Percentiles rank a stretch among this genome's conserved stretches.
Conservation (phyloP, 2,113 vertebrate genomes). For the chimpanzee (Pan troglodytes) region DNA sequence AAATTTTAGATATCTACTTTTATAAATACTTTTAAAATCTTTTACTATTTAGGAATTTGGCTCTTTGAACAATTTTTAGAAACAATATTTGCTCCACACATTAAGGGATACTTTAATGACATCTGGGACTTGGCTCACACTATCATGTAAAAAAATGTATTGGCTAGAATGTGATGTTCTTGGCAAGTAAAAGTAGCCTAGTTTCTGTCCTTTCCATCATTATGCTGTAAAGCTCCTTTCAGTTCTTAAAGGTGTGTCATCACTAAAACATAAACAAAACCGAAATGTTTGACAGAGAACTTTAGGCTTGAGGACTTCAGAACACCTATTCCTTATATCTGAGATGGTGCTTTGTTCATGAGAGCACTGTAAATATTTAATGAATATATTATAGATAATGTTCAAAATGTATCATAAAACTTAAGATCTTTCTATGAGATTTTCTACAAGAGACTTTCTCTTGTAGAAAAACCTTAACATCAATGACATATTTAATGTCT, state of each 20-base stretch:
- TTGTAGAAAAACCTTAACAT: neutral
- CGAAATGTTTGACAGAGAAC: neutral
- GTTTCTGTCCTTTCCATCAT: slow-evolving; percentile 25
- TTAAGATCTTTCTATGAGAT: neutral
- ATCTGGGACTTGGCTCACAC: neutral
- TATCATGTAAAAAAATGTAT: slow-evolving; percentile 31
- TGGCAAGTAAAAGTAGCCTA: slow-evolving; percentile 51
- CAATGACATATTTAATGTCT: neutral
- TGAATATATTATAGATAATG: neutral
- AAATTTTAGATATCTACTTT: neutral
- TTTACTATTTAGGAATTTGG: slow-evolving; percentile 11
- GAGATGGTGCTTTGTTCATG: neutral
- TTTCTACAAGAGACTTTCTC: neutral
- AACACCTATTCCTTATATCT: neutral
- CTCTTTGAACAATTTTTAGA: slow-evolving; percentile 24
- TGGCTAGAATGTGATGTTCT: slow-evolving; percentile 52
- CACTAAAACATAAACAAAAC: slow-evolving; percentile 36
- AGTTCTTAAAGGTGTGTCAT: slow-evolving; percentile 55
- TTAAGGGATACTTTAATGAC: slow-evolving; percentile 21
- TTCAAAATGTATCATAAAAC: neutral
- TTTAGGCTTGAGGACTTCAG: slow-evolving; percentile 17
- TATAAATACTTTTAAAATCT: neutral
- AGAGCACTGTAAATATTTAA: neutral
- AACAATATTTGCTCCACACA: slow-evolving; percentile 21
- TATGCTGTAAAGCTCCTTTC: slow-evolving; percentile 42